These are phyloP conservation scores for Halictus rubicundus DNA, from an alignment of 1,140 invertebrate genomes.

Conservation along the genomic window DNA sequence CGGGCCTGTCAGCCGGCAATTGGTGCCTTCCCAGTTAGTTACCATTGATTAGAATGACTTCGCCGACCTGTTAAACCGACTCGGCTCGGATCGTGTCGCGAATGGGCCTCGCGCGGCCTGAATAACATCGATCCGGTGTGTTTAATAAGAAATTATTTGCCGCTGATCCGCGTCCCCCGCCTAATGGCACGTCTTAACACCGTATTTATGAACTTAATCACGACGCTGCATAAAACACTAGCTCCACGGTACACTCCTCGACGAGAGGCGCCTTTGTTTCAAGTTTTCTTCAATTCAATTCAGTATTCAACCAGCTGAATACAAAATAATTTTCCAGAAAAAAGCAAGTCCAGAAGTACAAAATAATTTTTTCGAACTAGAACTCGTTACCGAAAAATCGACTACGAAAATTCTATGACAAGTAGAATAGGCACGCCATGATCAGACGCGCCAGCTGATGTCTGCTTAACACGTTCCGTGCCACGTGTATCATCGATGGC, in stretches of 20 bases:
- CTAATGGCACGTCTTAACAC: background rate
- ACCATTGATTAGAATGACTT: slow-evolving; percentile 3
- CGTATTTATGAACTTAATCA: slow-evolving; percentile 14
- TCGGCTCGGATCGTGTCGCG: background rate
- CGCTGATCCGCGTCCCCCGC: background rate
- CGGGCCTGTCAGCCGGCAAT: background rate
- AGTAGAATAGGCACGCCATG: too few species aligned
- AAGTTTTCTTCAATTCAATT: too few species aligned
- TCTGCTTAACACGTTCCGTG: too few species aligned
- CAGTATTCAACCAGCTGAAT: too few species aligned
- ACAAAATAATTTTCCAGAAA: too few species aligned
- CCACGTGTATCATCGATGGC: too few species aligned
- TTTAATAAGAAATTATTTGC: slow-evolving; percentile 23
- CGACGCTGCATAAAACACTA: background rate
- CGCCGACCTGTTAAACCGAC: background rate
- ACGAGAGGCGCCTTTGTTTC: background rate
- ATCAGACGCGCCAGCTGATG: too few species aligned
- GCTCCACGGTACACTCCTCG: background rate
- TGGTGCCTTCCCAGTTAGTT: background rate
- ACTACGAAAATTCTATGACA: too few species aligned
- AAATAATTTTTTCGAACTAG: too few species aligned
- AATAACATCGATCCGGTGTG: background rate
- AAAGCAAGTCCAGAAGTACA: too few species aligned
- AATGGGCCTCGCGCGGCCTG: background rate
- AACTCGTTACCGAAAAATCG: too few species aligned